Evolutionary conservation across 2,113 vertebrate genomes (phyloP).

Genomic region (Tragulus kanchil): DNA sequence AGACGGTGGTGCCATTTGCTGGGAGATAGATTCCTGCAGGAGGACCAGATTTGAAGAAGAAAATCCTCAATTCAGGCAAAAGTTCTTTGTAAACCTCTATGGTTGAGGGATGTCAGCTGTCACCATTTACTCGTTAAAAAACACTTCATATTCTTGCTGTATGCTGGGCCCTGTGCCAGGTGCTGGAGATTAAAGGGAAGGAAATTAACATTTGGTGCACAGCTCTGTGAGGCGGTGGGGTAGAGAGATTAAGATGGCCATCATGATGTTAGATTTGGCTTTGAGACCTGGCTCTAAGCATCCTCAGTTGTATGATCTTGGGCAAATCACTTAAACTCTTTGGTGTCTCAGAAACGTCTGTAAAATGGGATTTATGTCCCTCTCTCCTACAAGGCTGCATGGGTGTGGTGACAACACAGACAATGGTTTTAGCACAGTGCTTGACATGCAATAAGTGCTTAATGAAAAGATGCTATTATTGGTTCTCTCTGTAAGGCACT

Average conservation of each 20-base stretch:
- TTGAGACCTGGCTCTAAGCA: not conserved
- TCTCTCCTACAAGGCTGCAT: not conserved
- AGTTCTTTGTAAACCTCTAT: conserved; percentile 25
- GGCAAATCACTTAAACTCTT: not conserved
- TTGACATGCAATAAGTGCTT: not conserved
- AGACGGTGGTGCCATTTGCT: not conserved
- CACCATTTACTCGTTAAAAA: conserved; percentile 16
- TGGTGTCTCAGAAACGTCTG: not conserved
- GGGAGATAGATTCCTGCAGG: not conserved
- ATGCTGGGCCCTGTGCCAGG: not conserved
- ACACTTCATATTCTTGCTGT: not conserved
- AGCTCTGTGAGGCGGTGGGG: not conserved
- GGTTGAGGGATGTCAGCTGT: conserved; percentile 28
- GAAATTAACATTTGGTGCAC: not conserved
- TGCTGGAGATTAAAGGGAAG: conserved; percentile 18
- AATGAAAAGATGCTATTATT: conserved; percentile 23
- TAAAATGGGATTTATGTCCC: not conserved
- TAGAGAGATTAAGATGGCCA: not conserved
- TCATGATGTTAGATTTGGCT: not conserved
- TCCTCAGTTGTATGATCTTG: not conserved
- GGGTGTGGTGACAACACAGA: not conserved
- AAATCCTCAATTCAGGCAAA: conserved; percentile 4
- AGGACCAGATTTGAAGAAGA: not conserved
- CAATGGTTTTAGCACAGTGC: not conserved
- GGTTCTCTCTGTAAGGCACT: not conserved